Evolutionary conservation across 1,140 invertebrate genomes (phyloP).

Genomic region (Xylocopa sonorina): DNA sequence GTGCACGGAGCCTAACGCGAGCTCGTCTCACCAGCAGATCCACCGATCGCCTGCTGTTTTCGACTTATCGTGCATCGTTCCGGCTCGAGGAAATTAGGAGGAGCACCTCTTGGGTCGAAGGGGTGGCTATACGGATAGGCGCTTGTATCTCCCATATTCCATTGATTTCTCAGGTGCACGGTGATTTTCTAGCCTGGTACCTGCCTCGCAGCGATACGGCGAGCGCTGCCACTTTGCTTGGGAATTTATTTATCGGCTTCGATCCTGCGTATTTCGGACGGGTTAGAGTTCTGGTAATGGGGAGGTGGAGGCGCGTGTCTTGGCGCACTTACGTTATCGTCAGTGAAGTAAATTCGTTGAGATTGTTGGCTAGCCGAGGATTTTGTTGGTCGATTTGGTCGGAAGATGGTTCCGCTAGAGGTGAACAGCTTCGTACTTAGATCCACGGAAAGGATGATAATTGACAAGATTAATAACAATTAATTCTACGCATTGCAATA

Average conservation of each 20-base stretch:
- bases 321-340: too few species aligned
- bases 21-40: background rate
- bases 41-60: slow-evolving; percentile 11
- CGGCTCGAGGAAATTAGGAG: slow-evolving; percentile 14
- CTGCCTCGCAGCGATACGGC: background rate
- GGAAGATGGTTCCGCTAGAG: too few species aligned
- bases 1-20: background rate
- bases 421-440: too few species aligned
- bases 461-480: too few species aligned
- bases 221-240: background rate
- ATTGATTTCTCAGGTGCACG: background rate
- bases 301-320: slow-evolving; percentile 7
- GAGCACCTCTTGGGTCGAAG: background rate
- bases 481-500: too few species aligned
- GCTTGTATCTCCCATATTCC: background rate
- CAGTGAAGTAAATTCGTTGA: too few species aligned
- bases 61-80: slow-evolving; percentile 17
- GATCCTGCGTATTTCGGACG: slow-evolving; percentile 1
- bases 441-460: too few species aligned
- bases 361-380: too few species aligned
- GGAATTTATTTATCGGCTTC: slow-evolving; percentile 35
- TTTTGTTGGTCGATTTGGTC: too few species aligned
- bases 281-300: background rate
- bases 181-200: slow-evolving; percentile 1
- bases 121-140: background rate